phyloP scores from a whole-genome alignment of 1,140 invertebrate species.

The Drosophila sp. region DNA sequence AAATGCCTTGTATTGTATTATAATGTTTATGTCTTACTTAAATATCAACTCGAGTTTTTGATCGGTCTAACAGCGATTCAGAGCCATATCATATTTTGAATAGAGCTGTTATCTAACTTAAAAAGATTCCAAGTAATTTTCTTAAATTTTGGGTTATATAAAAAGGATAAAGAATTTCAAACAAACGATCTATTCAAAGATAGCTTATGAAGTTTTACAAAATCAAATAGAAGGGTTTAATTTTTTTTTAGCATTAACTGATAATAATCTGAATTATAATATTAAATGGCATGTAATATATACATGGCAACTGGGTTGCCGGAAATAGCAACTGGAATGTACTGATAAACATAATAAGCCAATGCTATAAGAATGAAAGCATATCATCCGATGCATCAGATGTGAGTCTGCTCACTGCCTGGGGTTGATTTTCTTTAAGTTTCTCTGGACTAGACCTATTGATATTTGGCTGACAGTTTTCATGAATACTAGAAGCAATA shows the following conservation, averaged over 20 bases:
- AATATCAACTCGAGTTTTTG: background rate
- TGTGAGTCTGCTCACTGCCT: conserved; percentile 23
- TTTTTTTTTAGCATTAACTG: too few relatives aligned
- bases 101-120: too few relatives aligned
- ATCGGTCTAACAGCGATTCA: too few relatives aligned
- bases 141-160: too few relatives aligned
- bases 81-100: too few relatives aligned
- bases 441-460: background rate
- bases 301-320: background rate
- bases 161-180: too few relatives aligned
- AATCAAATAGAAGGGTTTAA: too few relatives aligned
- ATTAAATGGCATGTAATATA: too few relatives aligned
- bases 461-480: background rate
- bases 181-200: too few relatives aligned
- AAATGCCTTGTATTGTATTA: conserved; percentile 26
- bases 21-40: background rate
- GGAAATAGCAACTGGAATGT: background rate
- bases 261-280: too few relatives aligned
- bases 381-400: conserved; percentile 62
- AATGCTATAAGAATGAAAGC: conserved; percentile 40
- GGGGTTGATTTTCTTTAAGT: background rate
- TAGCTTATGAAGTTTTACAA: too few relatives aligned
- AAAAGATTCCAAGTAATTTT: too few relatives aligned
- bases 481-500: conserved; percentile 10
- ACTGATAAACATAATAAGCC: background rate